A percentile compares a stretch with the other conserved stretches of the same genome.
Conservation (phyloP, 2,113 vertebrate genomes). For the Tachysurus fulvidraco region DNA sequence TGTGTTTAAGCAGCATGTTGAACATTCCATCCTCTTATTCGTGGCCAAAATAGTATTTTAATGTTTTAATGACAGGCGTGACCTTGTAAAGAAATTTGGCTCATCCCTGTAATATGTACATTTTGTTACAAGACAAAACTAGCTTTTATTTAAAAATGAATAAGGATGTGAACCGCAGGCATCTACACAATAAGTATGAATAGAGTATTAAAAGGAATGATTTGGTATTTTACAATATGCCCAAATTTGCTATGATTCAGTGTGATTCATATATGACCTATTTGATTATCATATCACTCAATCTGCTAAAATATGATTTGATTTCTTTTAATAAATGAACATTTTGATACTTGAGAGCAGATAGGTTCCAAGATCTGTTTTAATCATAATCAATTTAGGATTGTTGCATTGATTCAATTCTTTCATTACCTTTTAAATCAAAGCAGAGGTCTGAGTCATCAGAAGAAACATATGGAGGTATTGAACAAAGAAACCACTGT, state of each 20-base stretch:
- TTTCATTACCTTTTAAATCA: not conserved
- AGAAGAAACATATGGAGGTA: not conserved
- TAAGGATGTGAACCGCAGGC: not conserved
- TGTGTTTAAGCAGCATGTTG: not conserved
- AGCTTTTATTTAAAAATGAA: not conserved
- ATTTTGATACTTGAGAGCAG: not conserved
- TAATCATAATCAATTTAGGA: not conserved
- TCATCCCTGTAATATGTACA: not conserved
- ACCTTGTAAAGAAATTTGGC: not conserved
- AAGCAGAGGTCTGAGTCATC: not conserved
- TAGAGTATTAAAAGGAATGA: not conserved
- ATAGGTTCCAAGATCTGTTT: not conserved
- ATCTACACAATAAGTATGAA: not conserved
- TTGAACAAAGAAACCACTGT: not conserved
- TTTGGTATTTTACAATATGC: not conserved
- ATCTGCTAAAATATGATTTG: not conserved
- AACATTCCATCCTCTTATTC: not conserved
- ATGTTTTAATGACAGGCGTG: not conserved
- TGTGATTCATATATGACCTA: not conserved
- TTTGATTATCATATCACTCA: not conserved
- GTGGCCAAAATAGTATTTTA: not conserved
- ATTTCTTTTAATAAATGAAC: not conserved
- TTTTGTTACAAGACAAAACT: not conserved
- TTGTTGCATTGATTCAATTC: not conserved
- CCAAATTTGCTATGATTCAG: not conserved